These are phyloP conservation scores for Oligia strigilis DNA, from an alignment of 2,888 invertebrate genomes.

Conservation along the genomic window DNA sequence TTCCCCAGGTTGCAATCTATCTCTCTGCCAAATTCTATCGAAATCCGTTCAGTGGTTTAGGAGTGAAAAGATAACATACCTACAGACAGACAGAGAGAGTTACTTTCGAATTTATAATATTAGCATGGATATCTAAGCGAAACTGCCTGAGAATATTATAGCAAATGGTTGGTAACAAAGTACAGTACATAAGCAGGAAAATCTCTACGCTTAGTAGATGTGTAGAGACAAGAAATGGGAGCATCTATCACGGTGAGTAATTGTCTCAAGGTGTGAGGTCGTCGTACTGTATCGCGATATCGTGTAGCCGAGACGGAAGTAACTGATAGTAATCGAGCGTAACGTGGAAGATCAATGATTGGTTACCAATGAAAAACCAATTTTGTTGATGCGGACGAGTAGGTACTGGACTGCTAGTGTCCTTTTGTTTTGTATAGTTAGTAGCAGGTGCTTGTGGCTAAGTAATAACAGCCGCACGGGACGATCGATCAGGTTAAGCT, in stretches of 20 bases:
- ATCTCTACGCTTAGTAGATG: slow-evolving; percentile 23
- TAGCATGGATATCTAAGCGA: neutral
- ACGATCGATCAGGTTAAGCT: neutral
- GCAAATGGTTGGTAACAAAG: neutral
- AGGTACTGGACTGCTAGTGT: neutral
- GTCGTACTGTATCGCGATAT: slow-evolving; percentile 25
- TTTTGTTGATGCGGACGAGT: neutral
- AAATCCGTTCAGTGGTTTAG: too few relatives aligned
- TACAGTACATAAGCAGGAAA: slow-evolving; percentile 9
- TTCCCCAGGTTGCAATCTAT: too few relatives aligned
- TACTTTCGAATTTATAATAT: too few relatives aligned
- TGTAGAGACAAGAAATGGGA: slow-evolving; percentile 1
- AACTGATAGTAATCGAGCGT: slow-evolving; percentile 9
- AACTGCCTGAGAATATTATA: neutral
- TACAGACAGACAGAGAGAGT: too few relatives aligned
- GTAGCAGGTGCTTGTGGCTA: too few relatives aligned
- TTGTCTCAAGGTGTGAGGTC: slow-evolving; percentile 33
- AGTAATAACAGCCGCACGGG: too few relatives aligned
- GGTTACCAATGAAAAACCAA: neutral
- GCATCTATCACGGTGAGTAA: slow-evolving; percentile 59
- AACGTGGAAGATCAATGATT: slow-evolving; percentile 1
- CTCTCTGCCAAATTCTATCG: too few relatives aligned
- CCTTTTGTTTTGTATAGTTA: too few relatives aligned
- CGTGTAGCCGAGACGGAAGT: neutral
- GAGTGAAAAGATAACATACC: too few relatives aligned